Evolutionary conservation across 2,113 vertebrate genomes (phyloP).

Genomic region (Indri indri): DNA sequence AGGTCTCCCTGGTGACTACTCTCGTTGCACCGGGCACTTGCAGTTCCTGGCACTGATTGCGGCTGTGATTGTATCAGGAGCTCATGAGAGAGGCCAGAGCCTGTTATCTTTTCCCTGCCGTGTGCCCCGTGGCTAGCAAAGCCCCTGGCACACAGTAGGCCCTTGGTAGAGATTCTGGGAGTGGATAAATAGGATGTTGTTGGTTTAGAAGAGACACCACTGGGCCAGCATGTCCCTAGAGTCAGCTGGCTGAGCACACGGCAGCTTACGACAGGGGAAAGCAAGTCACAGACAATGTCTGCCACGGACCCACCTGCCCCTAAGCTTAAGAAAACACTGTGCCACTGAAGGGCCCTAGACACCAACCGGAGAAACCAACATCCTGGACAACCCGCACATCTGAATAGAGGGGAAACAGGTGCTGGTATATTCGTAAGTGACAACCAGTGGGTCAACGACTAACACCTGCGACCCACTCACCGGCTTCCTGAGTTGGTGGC

Average conservation of each 20-base stretch:
- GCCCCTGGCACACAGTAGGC: background rate
- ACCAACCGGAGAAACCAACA: background rate
- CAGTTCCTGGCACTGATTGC: accelerated
- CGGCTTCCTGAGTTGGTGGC: background rate
- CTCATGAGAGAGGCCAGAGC: background rate
- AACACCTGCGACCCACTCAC: background rate
- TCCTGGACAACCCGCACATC: no score
- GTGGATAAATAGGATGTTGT: background rate
- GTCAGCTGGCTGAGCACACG: background rate
- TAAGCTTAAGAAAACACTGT: background rate
- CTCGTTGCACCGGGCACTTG: background rate
- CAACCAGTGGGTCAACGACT: background rate
- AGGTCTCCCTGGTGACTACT: background rate
- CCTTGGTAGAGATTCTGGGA: background rate
- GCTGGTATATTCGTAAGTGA: background rate
- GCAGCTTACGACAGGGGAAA: background rate
- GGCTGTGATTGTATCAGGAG: background rate
- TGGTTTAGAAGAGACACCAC: background rate
- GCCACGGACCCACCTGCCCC: background rate
- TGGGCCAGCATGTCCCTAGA: background rate
- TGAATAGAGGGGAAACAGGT: background rate
- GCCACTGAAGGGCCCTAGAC: background rate
- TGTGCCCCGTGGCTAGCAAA: background rate
- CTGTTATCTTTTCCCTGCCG: background rate
- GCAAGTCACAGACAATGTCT: background rate